Percentiles rank a stretch among this genome's conserved stretches.
Evolutionary conservation across 2,797 vertebrate genomes (phyloP).

Genomic region (Falco biarmicus): DNA sequence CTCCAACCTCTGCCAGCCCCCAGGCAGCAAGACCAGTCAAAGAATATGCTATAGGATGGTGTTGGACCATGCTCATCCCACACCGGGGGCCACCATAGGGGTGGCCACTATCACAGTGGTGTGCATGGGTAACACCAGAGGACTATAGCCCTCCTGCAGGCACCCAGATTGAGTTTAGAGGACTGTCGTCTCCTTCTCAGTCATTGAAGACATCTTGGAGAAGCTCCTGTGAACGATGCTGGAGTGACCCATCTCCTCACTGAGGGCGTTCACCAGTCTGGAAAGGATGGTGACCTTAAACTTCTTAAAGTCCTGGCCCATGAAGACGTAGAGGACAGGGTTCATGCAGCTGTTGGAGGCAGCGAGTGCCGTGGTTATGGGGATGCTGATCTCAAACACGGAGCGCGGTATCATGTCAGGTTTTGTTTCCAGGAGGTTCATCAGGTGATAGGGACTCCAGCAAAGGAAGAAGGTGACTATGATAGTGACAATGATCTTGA

Average conservation of each 20-base stretch:
- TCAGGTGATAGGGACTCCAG: slow-evolving; percentile 89
- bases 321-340: slow-evolving; percentile 92
- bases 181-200: slow-evolving; percentile 74
- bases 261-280: slow-evolving; percentile 89
- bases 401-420: not conserved
- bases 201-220: slow-evolving; percentile 81
- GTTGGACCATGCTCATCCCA: accelerated
- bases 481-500: slow-evolving; percentile 90
- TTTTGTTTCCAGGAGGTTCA: slow-evolving; percentile 82
- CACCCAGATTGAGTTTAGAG: slow-evolving; percentile 42
- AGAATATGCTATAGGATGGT: accelerated
- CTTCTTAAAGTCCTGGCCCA: slow-evolving; percentile 91
- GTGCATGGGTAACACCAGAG: not conserved
- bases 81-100: not conserved
- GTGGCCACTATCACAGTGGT: not conserved
- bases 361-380: slow-evolving; percentile 81
- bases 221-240: slow-evolving; percentile 85
- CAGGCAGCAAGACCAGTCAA: not conserved
- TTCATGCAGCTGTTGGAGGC: slow-evolving; percentile 95
- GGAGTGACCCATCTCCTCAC: slow-evolving; percentile 81
- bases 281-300: slow-evolving; percentile 87
- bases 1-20: not conserved
- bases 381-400: slow-evolving; percentile 75
- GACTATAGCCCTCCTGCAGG: not conserved
- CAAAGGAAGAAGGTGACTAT: slow-evolving; percentile 90